These are phyloP conservation scores for Ctenoplectra terminalis DNA, from an alignment of 1,140 invertebrate species.

Conservation along the genomic window DNA sequence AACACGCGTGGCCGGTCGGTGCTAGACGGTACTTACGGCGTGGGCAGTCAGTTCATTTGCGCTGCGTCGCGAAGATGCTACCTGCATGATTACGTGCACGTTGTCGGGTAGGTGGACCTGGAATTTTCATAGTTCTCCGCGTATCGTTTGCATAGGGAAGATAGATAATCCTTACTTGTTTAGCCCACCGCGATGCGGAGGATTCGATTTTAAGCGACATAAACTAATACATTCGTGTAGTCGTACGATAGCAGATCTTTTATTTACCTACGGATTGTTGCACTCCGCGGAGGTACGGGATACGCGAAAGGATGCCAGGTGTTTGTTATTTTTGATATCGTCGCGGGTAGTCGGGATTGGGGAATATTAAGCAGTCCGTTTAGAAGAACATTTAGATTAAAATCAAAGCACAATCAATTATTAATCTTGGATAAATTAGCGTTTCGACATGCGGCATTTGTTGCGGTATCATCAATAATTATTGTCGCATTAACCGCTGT, in stretches of 20 bases:
- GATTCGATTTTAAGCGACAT: background rate
- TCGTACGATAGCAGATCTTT: background rate
- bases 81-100: background rate
- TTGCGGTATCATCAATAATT: slow-evolving; percentile 64
- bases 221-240: background rate
- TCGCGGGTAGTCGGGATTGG: background rate
- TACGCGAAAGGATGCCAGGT: slow-evolving; percentile 10
- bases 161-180: too few species aligned
- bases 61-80: slow-evolving; percentile 15
- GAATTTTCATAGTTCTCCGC: background rate
- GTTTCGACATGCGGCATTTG: slow-evolving; percentile 62
- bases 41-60: slow-evolving; percentile 46
- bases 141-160: too few species aligned
- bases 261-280: background rate
- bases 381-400: slow-evolving; percentile 44
- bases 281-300: background rate
- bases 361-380: slow-evolving; percentile 49
- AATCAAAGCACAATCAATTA: slow-evolving; percentile 54
- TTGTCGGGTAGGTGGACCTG: slow-evolving; percentile 8
- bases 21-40: slow-evolving; percentile 41
- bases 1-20: slow-evolving; percentile 31
- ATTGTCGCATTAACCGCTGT: slow-evolving; percentile 60
- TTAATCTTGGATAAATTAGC: slow-evolving; percentile 62
- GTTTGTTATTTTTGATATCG: background rate
- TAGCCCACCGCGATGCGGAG: too few species aligned